Conservation (phyloP, 2,113 vertebrate genomes). For the Bucco capensis region DNA sequence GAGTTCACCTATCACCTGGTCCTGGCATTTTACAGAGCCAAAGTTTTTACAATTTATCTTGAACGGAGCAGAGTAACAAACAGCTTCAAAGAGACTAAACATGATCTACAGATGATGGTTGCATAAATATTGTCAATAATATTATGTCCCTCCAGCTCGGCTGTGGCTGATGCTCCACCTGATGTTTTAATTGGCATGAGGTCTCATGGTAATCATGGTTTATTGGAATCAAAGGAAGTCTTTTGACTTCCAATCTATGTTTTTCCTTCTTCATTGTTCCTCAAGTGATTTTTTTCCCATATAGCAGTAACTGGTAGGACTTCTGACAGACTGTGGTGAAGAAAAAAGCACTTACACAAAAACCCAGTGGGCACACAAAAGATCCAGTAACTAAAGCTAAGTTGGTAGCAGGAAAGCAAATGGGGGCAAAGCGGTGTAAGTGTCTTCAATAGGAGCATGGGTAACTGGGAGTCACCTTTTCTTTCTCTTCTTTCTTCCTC, state of each 20-base stretch:
- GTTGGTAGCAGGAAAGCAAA: not conserved
- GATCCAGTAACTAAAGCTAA: not conserved
- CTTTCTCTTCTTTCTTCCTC: not conserved
- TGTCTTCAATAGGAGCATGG: not conserved
- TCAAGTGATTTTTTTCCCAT: not conserved
- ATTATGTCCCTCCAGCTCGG: constrained; percentile 19
- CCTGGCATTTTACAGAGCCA: not conserved
- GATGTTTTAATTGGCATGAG: constrained; percentile 35
- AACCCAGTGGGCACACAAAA: not conserved
- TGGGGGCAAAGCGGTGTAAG: not conserved
- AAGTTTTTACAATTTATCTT: not conserved
- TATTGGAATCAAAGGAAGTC: constrained; percentile 14
- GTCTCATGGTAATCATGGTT: constrained; percentile 16
- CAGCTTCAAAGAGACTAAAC: not conserved
- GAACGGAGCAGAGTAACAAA: not conserved
- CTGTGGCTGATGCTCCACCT: constrained; percentile 8
- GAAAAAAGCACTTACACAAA: not conserved
- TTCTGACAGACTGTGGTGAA: not conserved
- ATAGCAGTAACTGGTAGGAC: not conserved
- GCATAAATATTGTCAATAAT: constrained; percentile 21
- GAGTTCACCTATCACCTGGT: not conserved
- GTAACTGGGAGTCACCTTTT: not conserved
- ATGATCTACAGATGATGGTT: not conserved
- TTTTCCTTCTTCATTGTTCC: not conserved
- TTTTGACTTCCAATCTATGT: not conserved